A percentile compares a stretch with the other conserved stretches of the same genome.
Conservation (phyloP, 2,888 invertebrate species). For the Nephrotoma guestfalica region DNA sequence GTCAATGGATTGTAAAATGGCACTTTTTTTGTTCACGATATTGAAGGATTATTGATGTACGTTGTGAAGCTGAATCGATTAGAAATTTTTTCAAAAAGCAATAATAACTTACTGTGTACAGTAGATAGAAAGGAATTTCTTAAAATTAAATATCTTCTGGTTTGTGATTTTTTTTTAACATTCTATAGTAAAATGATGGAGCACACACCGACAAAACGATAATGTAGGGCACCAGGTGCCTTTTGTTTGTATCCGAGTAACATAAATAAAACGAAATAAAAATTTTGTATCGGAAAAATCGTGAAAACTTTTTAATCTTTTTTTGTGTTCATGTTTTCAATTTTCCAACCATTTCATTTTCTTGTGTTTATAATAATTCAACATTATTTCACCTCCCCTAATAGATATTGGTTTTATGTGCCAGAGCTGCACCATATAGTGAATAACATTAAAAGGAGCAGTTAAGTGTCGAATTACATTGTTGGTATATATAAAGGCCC, state of each 20-base stretch:
- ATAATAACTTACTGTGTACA: neutral
- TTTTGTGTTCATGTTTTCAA: neutral
- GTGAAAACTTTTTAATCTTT: neutral
- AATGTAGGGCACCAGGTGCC: neutral
- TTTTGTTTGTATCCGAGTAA: neutral
- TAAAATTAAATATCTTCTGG: neutral
- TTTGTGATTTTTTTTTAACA: neutral
- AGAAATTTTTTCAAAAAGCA: neutral
- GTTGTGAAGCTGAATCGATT: neutral
- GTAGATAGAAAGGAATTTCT: neutral
- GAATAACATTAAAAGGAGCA: neutral
- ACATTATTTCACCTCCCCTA: neutral
- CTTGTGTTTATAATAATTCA: neutral
- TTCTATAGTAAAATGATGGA: neutral
- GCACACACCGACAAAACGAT: neutral
- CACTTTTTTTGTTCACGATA: neutral
- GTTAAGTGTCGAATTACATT: neutral
- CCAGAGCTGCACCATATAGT: neutral
- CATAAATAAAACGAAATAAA: neutral
- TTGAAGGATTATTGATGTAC: neutral
- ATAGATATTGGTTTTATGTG: neutral
- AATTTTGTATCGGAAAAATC: neutral
- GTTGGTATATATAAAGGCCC: neutral
- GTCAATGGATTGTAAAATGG: neutral
- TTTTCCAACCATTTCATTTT: neutral